Base-by-base conservation (phyloP, 92 coral and sea anemone species). In the Pocillopora grandis region DNA sequence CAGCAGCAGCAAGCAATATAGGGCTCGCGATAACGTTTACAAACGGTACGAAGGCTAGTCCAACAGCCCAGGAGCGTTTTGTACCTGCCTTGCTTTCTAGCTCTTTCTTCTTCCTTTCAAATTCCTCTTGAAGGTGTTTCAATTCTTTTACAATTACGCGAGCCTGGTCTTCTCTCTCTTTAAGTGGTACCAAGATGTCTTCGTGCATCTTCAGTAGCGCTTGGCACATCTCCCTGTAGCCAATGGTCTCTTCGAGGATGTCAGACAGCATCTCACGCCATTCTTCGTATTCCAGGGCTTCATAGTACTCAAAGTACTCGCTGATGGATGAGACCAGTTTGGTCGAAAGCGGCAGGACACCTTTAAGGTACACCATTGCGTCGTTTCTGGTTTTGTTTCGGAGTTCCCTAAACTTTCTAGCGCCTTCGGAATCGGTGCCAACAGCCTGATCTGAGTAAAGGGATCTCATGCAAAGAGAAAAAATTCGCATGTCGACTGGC, bases 361-460 rank as follows among this genome's bases (percentile, higher is more conserved):
- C 72, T 72, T 91, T 80, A 3, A 89, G 79, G 80, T 89, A 92
- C 58, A 89, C 92, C 76, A 89, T 60, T 66, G 92, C 92, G 80
- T 92, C 92, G 58, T 92, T 82, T 36, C 87, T 86, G 15, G 95
- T 89, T 55, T 83, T 88, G 72, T 92, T 93, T 19, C 95, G 95
- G 74, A 92, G 93, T 70, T 84, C 61, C 59, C 91, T 52, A 65
- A 92, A 92, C 55, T 67, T 70, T 11, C 10, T 18, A 16, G 91
- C 87, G 58, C 76, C 59, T 57, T 48, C 68, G 8, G 56, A 12
- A 10, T 61, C n/a, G 9, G 81, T 58, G 23, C 94, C 92, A 0
- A 90, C 89, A 56, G 91, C 79, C 0, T 63, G 60, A 2, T 89
- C 80, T 2, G 70, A 87, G 27, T 91, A 89, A 16, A 91, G 82